Conservation (phyloP, 2,797 vertebrate genomes). For the Brachyalestes nurse region DNA sequence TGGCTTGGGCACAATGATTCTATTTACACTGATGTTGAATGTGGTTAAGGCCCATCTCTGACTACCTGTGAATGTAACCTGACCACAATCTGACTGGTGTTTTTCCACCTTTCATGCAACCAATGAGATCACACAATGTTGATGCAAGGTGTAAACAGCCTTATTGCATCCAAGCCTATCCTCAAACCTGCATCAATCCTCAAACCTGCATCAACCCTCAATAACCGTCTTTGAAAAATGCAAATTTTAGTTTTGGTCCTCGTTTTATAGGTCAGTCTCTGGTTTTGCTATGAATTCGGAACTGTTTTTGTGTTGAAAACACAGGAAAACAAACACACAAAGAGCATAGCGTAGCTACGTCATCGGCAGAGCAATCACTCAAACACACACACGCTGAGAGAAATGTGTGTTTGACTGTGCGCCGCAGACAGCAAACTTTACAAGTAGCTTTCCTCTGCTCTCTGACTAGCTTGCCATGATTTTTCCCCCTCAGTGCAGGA, state of each 20-base stretch:
- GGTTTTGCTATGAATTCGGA: neutral
- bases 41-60: neutral
- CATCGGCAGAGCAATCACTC: neutral
- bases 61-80: neutral
- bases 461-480: conserved; percentile 60
- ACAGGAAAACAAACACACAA: neutral
- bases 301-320: neutral
- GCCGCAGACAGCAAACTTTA: conserved; percentile 60
- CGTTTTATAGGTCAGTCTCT: too few species aligned
- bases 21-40: too few species aligned
- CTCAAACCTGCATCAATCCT: too few species aligned
- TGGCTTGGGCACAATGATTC: too few species aligned
- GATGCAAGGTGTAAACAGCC: too few species aligned
- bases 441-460: conserved; percentile 70
- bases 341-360: neutral
- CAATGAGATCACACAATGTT: too few species aligned
- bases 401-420: neutral
- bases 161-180: too few species aligned
- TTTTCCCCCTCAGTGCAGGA: conserved; percentile 63
- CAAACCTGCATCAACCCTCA: too few species aligned
- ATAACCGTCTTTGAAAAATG: too few species aligned
- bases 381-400: conserved; percentile 44
- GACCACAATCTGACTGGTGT: neutral
- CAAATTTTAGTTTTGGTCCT: too few species aligned
- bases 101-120: neutral